Percentiles rank a stretch among this genome's conserved stretches.
These are phyloP conservation scores for Icerya purchasi DNA, from an alignment of 2,888 invertebrate genomes.

Conservation along the genomic window DNA sequence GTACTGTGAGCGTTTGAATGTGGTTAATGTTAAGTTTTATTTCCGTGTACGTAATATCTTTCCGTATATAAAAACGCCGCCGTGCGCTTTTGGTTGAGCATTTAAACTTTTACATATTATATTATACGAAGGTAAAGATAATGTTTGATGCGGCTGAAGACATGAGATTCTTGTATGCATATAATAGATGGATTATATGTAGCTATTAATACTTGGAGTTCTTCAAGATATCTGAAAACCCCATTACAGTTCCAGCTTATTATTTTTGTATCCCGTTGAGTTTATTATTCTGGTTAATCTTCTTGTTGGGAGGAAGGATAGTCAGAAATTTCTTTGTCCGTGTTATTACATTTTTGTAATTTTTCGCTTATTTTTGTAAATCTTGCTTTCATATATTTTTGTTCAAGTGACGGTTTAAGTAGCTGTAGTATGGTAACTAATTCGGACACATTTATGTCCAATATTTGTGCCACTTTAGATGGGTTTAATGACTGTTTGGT, in stretches of 20 bases:
- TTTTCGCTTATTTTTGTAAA: neutral
- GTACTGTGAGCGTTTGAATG: neutral
- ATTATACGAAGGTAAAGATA: neutral
- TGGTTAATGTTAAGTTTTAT: neutral
- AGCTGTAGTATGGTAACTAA: no score
- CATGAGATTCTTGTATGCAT: neutral
- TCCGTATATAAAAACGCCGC: neutral
- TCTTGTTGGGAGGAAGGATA: neutral
- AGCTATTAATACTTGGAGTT: neutral
- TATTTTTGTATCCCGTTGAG: neutral
- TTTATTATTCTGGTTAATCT: neutral
- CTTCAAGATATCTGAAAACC: neutral
- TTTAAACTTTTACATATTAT: neutral
- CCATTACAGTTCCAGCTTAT: neutral
- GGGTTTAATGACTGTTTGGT: neutral
- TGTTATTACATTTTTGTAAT: neutral
- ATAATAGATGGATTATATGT: neutral
- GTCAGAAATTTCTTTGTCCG: neutral
- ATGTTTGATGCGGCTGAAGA: neutral
- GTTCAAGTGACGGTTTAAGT: neutral
- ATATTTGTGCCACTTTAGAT: neutral
- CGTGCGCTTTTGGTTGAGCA: neutral
- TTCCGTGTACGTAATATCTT: neutral
- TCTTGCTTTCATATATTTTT: neutral
- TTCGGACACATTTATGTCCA: no score